A percentile compares a stretch with the other conserved stretches of the same genome.
These are phyloP conservation scores for Pimpla rufipes DNA, from an alignment of 2,888 invertebrate genomes.

Conservation along the genomic window DNA sequence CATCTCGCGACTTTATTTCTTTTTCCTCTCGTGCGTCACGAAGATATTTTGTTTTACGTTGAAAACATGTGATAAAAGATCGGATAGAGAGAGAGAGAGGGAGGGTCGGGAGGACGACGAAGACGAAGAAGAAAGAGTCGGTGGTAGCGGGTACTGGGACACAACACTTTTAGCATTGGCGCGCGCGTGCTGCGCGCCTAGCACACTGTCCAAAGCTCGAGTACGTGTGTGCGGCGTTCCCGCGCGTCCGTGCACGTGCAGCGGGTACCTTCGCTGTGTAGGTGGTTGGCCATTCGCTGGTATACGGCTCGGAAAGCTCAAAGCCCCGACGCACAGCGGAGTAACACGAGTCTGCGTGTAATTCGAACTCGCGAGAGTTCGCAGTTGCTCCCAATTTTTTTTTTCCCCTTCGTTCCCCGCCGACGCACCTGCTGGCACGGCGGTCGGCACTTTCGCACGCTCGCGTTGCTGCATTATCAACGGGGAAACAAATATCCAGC, in stretches of 20 bases:
- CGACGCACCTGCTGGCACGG: conserved; percentile 12
- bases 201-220: conserved; percentile 41
- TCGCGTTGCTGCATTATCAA: background rate
- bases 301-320: conserved; percentile 63
- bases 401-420: conserved; percentile 1
- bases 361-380: conserved; percentile 58
- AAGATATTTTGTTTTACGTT: background rate
- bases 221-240: conserved; percentile 16
- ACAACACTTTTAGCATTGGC: conserved; percentile 69
- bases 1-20: background rate
- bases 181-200: conserved; percentile 34
- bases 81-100: conserved; percentile 22
- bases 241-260: background rate
- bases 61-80: background rate
- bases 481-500: background rate
- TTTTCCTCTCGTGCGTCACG: background rate
- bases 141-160: conserved; percentile 56
- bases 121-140: conserved; percentile 43
- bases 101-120: conserved; percentile 49
- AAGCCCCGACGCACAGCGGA: conserved; percentile 59
- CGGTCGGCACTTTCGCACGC: background rate
- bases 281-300: conserved; percentile 47
- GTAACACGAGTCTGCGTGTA: conserved; percentile 66
- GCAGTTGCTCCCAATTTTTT: conserved; percentile 28
- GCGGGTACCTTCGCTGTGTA: conserved; percentile 32